phyloP scores from a whole-genome alignment of 2,113 vertebrate species.

The Spilogale gracilis region DNA sequence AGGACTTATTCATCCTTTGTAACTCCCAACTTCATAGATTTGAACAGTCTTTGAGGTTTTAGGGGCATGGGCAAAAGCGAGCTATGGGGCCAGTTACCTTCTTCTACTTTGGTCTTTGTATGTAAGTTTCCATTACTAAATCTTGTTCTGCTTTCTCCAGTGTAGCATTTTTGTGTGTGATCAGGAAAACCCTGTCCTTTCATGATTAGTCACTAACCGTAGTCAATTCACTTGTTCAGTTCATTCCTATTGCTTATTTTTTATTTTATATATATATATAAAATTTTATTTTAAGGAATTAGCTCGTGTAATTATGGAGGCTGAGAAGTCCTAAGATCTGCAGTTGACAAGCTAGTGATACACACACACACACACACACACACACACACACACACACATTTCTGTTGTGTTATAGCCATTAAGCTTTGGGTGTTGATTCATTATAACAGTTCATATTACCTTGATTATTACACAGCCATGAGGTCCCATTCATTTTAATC shows the following conservation, averaged over 20 bases:
- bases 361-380: not conserved
- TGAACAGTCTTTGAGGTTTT: not conserved
- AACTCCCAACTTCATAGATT: not conserved
- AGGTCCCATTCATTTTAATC: not conserved
- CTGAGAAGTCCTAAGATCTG: not conserved
- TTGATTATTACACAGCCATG: not conserved
- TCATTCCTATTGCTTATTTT: not conserved
- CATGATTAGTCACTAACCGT: not conserved
- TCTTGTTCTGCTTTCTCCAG: not conserved
- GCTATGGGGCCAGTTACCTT: not conserved
- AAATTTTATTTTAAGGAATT: not conserved
- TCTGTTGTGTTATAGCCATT: not conserved
- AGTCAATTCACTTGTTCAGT: not conserved
- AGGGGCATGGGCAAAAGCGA: not conserved
- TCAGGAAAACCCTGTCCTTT: not conserved
- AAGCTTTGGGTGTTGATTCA: not conserved
- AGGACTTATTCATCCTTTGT: not conserved
- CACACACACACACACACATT: not conserved
- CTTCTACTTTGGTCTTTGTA: not conserved
- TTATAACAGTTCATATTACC: not conserved
- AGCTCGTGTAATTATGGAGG: not conserved
- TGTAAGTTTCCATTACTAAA: not conserved
- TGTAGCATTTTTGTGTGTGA: not conserved
- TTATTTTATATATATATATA: not conserved
- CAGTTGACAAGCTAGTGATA: not conserved